These are phyloP conservation scores for Dynastes tityus DNA, from an alignment of 2,888 invertebrate species.

Conservation along the genomic window DNA sequence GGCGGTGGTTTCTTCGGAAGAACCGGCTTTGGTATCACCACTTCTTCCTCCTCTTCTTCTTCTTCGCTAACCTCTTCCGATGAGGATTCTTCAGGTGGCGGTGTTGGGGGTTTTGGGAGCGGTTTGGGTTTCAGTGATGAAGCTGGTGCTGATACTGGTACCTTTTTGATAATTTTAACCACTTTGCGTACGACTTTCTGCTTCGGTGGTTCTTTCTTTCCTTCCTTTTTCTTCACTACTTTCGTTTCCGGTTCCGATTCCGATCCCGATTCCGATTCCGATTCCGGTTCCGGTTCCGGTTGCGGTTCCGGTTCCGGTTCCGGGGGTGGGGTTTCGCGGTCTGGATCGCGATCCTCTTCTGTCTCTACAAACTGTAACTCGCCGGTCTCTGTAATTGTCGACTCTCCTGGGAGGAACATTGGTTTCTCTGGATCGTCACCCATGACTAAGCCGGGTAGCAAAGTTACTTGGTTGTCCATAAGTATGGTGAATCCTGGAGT, in stretches of 20 bases:
- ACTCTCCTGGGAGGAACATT: slow-evolving; percentile 69
- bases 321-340: slow-evolving; percentile 57
- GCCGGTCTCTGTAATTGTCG: slow-evolving; percentile 67
- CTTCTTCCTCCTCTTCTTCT: slow-evolving; percentile 51
- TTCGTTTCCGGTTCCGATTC: slow-evolving; percentile 60
- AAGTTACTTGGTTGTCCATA: slow-evolving; percentile 84
- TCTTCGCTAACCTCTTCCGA: slow-evolving; percentile 50
- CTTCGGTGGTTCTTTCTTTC: slow-evolving; percentile 61
- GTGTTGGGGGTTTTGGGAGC: neutral
- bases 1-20: slow-evolving; percentile 50
- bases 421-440: slow-evolving; percentile 72
- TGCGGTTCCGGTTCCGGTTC: slow-evolving; percentile 50
- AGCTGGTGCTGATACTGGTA: neutral
- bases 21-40: slow-evolving; percentile 43
- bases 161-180: neutral
- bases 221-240: slow-evolving; percentile 49
- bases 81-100: slow-evolving; percentile 52
- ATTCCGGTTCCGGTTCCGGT: neutral
- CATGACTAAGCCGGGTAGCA: slow-evolving; percentile 87
- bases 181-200: slow-evolving; percentile 60
- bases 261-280: slow-evolving; percentile 52
- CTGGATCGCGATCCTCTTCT: slow-evolving; percentile 69
- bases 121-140: neutral
- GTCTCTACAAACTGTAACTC: slow-evolving; percentile 68
- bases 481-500: slow-evolving; percentile 86